These are phyloP conservation scores for Trissoscelio sp. DNA, from an alignment of 2,888 invertebrate genomes.

Conservation along the genomic window DNA sequence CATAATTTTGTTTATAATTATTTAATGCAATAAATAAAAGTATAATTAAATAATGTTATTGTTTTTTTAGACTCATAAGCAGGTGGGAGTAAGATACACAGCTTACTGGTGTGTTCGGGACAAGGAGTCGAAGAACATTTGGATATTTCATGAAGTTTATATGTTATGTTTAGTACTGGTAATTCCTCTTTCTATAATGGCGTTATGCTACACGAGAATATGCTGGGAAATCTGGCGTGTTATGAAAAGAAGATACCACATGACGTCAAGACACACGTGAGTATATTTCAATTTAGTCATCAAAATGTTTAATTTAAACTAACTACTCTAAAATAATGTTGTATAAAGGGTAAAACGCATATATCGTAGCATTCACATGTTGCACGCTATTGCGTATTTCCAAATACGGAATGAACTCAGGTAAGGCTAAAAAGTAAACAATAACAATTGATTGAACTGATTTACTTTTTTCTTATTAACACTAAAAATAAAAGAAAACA, in stretches of 20 bases:
- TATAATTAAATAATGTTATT: neutral
- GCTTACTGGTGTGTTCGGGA: constrained; percentile 87
- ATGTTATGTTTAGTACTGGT: constrained; percentile 87
- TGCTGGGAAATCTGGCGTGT: constrained; percentile 87
- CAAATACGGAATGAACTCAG: too few species aligned
- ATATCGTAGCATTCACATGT: too few species aligned
- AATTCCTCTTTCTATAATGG: constrained; percentile 87
- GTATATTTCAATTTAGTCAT: constrained; percentile 72
- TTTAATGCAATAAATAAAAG: neutral
- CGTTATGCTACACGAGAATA: constrained; percentile 87
- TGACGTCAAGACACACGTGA: constrained; percentile 85
- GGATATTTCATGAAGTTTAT: constrained; percentile 86
- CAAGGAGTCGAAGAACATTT: constrained; percentile 83
- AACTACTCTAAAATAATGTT: too few species aligned
- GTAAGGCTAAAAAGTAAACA: too few species aligned
- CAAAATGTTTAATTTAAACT: too few species aligned
- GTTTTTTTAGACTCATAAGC: constrained; percentile 82
- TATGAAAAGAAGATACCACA: constrained; percentile 85
- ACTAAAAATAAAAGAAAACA: too few species aligned
- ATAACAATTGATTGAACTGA: too few species aligned
- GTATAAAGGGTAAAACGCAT: too few species aligned
- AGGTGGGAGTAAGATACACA: constrained; percentile 81
- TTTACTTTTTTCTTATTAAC: too few species aligned
- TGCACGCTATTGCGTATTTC: too few species aligned
- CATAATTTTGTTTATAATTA: too few species aligned